Base-by-base conservation (phyloP, 2,797 vertebrate genomes). In the Serranus cabrilla region DNA sequence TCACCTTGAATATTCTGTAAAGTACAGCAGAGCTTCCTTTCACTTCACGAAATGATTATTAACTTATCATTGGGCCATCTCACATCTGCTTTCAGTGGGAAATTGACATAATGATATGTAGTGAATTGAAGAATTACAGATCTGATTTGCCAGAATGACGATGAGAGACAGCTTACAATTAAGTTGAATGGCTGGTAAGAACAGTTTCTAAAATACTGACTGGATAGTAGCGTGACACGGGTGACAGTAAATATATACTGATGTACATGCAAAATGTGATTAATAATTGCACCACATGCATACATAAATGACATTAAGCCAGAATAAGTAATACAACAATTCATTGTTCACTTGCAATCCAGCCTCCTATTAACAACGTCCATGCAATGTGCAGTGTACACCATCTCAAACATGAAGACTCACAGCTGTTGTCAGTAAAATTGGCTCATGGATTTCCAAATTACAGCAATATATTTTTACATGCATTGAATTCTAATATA, bases 1-100 rank as follows among this genome's bases (percentile, higher is more conserved):
- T 82, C 47, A 37, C 86, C 60, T 66, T 63, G 74, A 68, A 40
- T 86, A 81, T 71, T 90, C 69, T 81, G 78, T 84, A 52, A 81
- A 78, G 62, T 52, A 54, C 37, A 46, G 63, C 67, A 79, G 82
- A 80, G 50, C 74, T 81, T 69, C 46, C 79, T 54, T 73, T 67
- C 21, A 45, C 46, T 71, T 80, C 80, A 71, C 62, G 58, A 74
- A 81, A 71, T 68, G 56, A 51, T 46, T 23, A 16, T 49, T 39
- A 59, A 39, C 34, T 51, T 62, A 43, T 37, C n/a, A 43, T 23
- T 43, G 52, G 51, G 50, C 64, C 45, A 61, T 84, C 56, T 73
- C 25, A 78, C 47, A 70, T 64, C 31, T 74, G 74, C 62, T 77
- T 72, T 65, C 10, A 56, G 5, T 66, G 52, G 57, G 49, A 81